phyloP scores from a whole-genome alignment of 2,888 invertebrate genomes.

The Drosophila mimetica region DNA sequence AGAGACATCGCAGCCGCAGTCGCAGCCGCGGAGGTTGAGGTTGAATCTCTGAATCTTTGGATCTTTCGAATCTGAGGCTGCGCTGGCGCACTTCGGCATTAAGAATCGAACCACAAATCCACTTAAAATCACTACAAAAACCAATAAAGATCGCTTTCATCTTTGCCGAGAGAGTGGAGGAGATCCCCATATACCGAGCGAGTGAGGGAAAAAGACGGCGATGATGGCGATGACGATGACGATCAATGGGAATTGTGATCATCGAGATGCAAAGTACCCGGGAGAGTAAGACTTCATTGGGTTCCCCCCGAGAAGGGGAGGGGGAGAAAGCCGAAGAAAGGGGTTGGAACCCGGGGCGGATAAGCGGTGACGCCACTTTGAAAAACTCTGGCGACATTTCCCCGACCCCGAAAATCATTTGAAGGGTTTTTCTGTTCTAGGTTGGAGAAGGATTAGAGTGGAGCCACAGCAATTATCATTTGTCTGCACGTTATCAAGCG shows the following conservation, averaged over 20 bases:
- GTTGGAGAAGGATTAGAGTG: constrained; percentile 66
- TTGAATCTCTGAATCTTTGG: constrained; percentile 21
- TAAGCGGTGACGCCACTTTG: constrained; percentile 74
- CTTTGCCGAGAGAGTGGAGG: constrained; percentile 56
- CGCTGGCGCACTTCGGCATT: constrained; percentile 81
- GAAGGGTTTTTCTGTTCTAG: constrained; percentile 5
- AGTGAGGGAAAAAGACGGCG: constrained; percentile 19
- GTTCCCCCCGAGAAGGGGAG: constrained; percentile 12
- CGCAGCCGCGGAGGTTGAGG: constrained; percentile 17
- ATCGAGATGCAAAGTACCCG: constrained; percentile 59
- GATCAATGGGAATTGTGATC: constrained; percentile 70
- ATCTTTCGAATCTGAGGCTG: constrained; percentile 34
- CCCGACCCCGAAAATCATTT: constrained; percentile 5
- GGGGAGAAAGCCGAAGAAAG: constrained; percentile 41
- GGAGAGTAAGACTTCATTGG: constrained; percentile 33
- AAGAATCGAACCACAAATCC: constrained; percentile 81
- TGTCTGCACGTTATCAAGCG: constrained; percentile 73
- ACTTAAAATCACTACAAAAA: constrained; percentile 82
- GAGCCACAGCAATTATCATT: constrained; percentile 83
- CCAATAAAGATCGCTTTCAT: constrained; percentile 78
- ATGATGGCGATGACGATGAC: constrained; percentile 60
- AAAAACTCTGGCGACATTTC: constrained; percentile 69
- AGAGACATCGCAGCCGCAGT: constrained; percentile 50
- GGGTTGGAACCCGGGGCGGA: constrained; percentile 21
- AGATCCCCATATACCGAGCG: constrained; percentile 15